Evolutionary conservation across 2,113 vertebrate species (phyloP).

Genomic region (Labrus mixtus): DNA sequence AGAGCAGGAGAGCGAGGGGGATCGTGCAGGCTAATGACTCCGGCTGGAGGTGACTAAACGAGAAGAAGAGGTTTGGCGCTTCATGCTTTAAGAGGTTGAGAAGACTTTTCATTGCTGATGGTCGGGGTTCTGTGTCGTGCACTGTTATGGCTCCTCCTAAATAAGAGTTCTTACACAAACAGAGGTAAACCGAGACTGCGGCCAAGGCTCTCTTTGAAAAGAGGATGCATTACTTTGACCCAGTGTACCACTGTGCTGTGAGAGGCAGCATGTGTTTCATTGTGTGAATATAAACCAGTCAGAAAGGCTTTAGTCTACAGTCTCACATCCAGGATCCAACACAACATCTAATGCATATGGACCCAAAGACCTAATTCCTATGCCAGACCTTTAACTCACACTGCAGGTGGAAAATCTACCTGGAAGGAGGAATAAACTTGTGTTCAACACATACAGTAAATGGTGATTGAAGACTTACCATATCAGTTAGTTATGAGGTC

Average conservation of each 20-base stretch:
- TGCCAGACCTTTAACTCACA: neutral
- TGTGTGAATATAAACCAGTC: conserved; percentile 11
- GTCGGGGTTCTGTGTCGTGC: conserved; percentile 9
- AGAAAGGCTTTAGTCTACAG: conserved; percentile 17
- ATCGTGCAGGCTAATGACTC: conserved; percentile 55
- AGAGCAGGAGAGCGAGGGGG: conserved; percentile 37
- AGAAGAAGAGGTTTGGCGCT: conserved; percentile 17
- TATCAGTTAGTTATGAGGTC: too few species aligned
- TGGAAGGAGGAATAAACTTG: neutral
- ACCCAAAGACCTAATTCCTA: conserved; percentile 21
- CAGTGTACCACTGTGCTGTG: neutral
- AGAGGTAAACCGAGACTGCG: conserved; percentile 33
- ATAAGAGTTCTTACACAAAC: conserved; percentile 38
- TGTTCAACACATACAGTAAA: too few species aligned
- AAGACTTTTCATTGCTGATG: conserved; percentile 29
- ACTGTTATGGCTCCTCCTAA: conserved; percentile 19
- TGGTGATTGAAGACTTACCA: too few species aligned
- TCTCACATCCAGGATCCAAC: conserved; percentile 1
- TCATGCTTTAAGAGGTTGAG: conserved; percentile 29
- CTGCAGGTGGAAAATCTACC: neutral
- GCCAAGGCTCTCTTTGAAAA: conserved; percentile 12
- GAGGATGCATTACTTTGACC: conserved; percentile 41
- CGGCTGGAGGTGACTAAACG: conserved; percentile 47
- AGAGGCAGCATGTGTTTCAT: conserved; percentile 7
- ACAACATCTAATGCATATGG: neutral